A percentile compares a stretch with the other conserved stretches of the same genome.
Conservation (phyloP, 2,888 invertebrate genomes). For the Trichogramma evanescens region DNA sequence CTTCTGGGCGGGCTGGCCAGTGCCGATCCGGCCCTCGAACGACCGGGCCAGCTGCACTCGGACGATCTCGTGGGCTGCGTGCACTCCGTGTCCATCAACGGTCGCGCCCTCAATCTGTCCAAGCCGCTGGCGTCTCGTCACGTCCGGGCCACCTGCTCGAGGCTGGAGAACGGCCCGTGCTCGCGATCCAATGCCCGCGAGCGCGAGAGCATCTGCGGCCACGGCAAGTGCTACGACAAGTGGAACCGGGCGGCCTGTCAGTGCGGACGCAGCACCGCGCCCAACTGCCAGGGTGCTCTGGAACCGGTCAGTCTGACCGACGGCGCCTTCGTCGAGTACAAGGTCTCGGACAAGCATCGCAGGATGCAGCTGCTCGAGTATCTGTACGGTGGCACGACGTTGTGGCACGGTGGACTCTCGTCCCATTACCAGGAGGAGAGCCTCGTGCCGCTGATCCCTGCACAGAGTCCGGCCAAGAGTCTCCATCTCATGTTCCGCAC, state of each 20-base stretch:
- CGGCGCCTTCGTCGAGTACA: constrained; percentile 72
- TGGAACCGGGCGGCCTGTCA: constrained; percentile 73
- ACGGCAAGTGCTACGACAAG: constrained; percentile 71
- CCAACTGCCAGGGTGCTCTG: constrained; percentile 72
- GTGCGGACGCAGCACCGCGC: constrained; percentile 67
- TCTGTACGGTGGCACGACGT: constrained; percentile 66
- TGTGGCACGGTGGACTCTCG: constrained; percentile 53
- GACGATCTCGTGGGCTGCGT: constrained; percentile 93
- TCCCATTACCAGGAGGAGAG: constrained; percentile 31
- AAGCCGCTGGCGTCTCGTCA: constrained; percentile 67
- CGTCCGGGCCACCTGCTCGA: constrained; percentile 69
- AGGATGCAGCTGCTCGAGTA: constrained; percentile 79
- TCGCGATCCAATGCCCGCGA: constrained; percentile 39
- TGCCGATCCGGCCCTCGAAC: constrained; percentile 79
- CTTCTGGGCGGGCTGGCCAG: constrained; percentile 78
- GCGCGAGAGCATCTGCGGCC: constrained; percentile 52
- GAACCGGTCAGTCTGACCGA: constrained; percentile 73
- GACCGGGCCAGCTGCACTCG: constrained; percentile 83
- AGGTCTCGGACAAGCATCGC: constrained; percentile 70
- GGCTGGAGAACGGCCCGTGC: constrained; percentile 63
- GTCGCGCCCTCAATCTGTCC: constrained; percentile 73
- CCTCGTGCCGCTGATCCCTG: constrained; percentile 26
- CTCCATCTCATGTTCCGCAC: constrained; percentile 78
- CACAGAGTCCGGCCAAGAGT: constrained; percentile 58
- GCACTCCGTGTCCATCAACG: constrained; percentile 84